Base-by-base conservation (phyloP, 2,113 vertebrate genomes). In the Butorides virescens region DNA sequence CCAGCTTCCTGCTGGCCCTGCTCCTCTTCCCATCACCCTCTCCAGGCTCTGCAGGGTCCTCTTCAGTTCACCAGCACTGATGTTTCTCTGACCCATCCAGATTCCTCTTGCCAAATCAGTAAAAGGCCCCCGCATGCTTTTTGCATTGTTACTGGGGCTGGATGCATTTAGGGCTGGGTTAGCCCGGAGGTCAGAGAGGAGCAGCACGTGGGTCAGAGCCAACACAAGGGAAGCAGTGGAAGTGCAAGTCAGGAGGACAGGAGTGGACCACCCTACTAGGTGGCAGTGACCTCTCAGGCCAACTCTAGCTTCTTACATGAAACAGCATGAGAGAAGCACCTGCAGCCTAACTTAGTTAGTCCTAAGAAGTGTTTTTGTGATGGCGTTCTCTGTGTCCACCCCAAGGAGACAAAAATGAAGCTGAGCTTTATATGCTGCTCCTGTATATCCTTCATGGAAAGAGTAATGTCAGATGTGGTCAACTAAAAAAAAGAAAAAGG, bases 81-180 rank as follows among this genome's bases (percentile, higher is more conserved):
- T 13, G 9, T 14, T 36, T 22, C 36, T 86, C 76, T 46, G 34
- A 34, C 10, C 11, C 36, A 49, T 13, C 29, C 39, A 50, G 46
- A 15, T 37, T 72, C 9, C 58, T 71, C 56, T 25, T 62, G 15
- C 26, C 56, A 63, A 50, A 44, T 1, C 44, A 52, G 23, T 36
- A 7, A 39, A 90, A 92, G 39, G 3, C 4, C 14, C 39, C 1
- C 10, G 1, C 0, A 4, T 0, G 0, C 18, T 65, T 46, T 59
- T 12, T 47, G 37, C 7, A 8, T 17, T 4, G 0, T 9, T 62
- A 2, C 34, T 49, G 18, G 7, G 46, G 19, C 13, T 21, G 17
- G 74, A 7, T 44, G 10, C 2, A 2, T 50, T 29, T 14, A 39
- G 4, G 10, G 0, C 11, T 55, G 52, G 9, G 10, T 26, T 55